Evolutionary conservation across 2,888 invertebrate species (phyloP), one percentile per base, ranked within the genome.

Genomic region (Leptogaster cylindrica): DNA sequence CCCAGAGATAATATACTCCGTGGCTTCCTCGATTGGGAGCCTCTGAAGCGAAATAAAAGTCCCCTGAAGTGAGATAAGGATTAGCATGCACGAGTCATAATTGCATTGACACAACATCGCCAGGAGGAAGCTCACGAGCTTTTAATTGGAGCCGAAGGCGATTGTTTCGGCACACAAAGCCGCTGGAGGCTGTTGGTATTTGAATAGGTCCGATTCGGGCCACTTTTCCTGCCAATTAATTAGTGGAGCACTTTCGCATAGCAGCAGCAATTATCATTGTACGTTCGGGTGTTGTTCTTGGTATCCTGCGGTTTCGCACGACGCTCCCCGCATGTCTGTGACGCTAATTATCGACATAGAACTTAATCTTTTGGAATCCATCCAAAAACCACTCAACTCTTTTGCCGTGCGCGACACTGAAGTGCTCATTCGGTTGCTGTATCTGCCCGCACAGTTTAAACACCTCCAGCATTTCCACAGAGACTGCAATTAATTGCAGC

Each of bases 101-200:
- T 58, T 39, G 58, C 58, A 58, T 58, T 58, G 58, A 58, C 39
- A 58, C 33, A 52, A 52, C 31, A 31, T 33, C 52, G 31, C 12
- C 39, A 39, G 18, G 20, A 41, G 25, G 31, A 18, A 58, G 36
- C 36, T 39, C 25, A 58, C 41, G 58, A 58, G 58, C 58, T 58
- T 58, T 58, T 58, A 58, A 58, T 58, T 58, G 58, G 41, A 20
- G 31, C 16, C n/a, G 31, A 46, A 46, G 46, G 20, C 16, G 46
- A 10, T 36, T 6, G 7, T 12, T n/a, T 36, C 36, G 12, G n/a
- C 36, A 36, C 12, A 36, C 10, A 36, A 36, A 36, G 10, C 12
- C n/a, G 4, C 12, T 36, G 20, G 16, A 44, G 18, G 20, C 58
- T 39, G 8, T 25, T 58, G 23, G 16, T 58, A 12, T 39, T 36